Evolutionary conservation across 2,888 invertebrate species (phyloP).

Genomic region (Clivina fossor): DNA sequence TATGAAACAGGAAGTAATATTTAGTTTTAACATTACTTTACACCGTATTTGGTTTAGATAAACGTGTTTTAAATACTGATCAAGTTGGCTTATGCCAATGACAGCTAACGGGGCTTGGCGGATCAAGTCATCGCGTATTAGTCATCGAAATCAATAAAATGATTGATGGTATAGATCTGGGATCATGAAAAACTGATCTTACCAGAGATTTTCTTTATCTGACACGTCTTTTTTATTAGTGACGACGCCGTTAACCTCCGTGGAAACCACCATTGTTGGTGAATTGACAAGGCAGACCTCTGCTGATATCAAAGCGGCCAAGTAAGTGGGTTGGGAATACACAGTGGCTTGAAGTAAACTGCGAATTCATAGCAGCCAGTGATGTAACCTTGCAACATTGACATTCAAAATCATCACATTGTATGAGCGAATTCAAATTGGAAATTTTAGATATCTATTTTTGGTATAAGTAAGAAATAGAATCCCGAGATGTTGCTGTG

Average conservation of each 20-base stretch:
- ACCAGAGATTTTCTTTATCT: constrained; percentile 68
- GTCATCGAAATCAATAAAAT: constrained; percentile 33
- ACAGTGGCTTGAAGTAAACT: constrained; percentile 11
- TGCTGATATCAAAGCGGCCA: too few relatives aligned
- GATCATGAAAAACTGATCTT: constrained; percentile 43
- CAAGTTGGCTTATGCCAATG: constrained; percentile 6
- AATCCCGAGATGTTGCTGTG: too few relatives aligned
- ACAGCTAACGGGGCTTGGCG: constrained; percentile 19
- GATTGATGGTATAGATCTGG: constrained; percentile 1
- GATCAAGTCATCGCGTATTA: constrained; percentile 24
- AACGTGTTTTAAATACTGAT: constrained; percentile 26
- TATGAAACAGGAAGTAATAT: not conserved
- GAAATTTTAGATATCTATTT: too few relatives aligned
- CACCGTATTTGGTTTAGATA: constrained; percentile 22
- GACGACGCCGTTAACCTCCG: constrained; percentile 34
- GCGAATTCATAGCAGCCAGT: too few relatives aligned
- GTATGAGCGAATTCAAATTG: too few relatives aligned
- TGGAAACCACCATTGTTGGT: constrained; percentile 30
- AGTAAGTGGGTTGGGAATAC: constrained; percentile 30
- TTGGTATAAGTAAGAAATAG: too few relatives aligned
- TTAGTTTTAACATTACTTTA: not conserved
- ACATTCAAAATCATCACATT: too few relatives aligned
- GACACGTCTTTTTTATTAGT: constrained; percentile 60
- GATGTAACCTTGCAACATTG: too few relatives aligned
- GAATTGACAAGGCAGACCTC: too few relatives aligned